phyloP scores from a whole-genome alignment of 2,113 vertebrate species.

The Fukomys damarensis region DNA sequence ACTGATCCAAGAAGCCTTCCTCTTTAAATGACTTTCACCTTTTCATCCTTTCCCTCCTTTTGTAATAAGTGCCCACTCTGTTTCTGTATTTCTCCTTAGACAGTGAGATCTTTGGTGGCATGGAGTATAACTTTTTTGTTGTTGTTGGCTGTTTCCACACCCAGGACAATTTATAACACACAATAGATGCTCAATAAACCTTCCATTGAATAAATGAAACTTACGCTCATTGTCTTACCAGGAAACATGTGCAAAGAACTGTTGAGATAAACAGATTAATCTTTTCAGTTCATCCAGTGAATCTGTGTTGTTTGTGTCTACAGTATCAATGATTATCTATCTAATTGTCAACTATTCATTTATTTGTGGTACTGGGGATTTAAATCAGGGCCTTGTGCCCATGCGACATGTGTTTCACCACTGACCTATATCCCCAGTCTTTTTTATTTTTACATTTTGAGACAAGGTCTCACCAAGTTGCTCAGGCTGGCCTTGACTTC shows the following conservation, averaged over 20 bases:
- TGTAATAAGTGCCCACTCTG: accelerated
- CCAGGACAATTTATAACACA: neutral
- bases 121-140: neutral
- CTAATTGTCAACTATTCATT: neutral
- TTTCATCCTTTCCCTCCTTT: neutral
- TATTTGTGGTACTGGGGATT: neutral
- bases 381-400: neutral
- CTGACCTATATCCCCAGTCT: no score
- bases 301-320: neutral
- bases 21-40: neutral
- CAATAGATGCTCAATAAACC: neutral
- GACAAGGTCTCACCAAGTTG: neutral
- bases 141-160: neutral
- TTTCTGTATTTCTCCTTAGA: neutral
- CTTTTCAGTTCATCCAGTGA: neutral
- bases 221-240: neutral
- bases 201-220: neutral
- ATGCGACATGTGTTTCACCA: neutral
- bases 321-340: neutral
- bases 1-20: neutral
- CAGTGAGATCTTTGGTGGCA: neutral
- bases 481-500: neutral
- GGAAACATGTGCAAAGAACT: neutral
- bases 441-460: neutral
- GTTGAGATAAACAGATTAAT: neutral